Base-by-base conservation (phyloP, 1,140 invertebrate species). In the Sminthurides bifidus region DNA sequence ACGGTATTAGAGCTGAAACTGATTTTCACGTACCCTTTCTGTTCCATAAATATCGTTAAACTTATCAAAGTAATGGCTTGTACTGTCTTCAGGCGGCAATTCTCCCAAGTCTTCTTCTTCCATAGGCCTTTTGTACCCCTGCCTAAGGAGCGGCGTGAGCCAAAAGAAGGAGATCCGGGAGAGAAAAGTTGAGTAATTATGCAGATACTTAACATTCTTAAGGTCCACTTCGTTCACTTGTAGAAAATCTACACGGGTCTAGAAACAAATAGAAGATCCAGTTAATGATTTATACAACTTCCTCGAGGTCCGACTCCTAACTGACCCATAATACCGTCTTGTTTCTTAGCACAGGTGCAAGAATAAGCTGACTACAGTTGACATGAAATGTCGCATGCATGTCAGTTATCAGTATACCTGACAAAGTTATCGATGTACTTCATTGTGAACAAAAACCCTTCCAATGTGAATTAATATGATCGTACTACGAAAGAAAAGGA, bases 111-210 rank as follows among this genome's bases (percentile, higher is more conserved):
- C 79, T 52, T 81, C 75, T 33, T 78, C 68, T 63, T 85, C 79
- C 15, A 87, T 67, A 1, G 82, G 78, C 21, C 72, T 71, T 41
- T 73, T 73, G 66, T 81, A 85, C 24, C 85, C 84, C 56, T 76
- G 70, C 55, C 74, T 72, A 2, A 90, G 67, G 2, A 88, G 68
- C 3, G 77, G 71, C 40, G 78, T 81, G 23, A 88, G 68, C 85
- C 85, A 90, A 69, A 79, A 85, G 68, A 85, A 90, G 15, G 81
- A 81, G 35, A 81, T 74, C 70, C 80, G 82, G 0, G 82, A 84
- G 56, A 80, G 77, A 51, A 84, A 78, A 65, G 79, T 79, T 4
- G 77, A 76, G 52, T 75, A 70, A 14, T 75, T 73, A 58, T 84
- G 79, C 57, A 75, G 62, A 61, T 74, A 77, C 26, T 56, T 52